These are phyloP conservation scores for Scelioninae gen. 1 DNA, from an alignment of 2,888 invertebrate genomes.

Conservation along the genomic window DNA sequence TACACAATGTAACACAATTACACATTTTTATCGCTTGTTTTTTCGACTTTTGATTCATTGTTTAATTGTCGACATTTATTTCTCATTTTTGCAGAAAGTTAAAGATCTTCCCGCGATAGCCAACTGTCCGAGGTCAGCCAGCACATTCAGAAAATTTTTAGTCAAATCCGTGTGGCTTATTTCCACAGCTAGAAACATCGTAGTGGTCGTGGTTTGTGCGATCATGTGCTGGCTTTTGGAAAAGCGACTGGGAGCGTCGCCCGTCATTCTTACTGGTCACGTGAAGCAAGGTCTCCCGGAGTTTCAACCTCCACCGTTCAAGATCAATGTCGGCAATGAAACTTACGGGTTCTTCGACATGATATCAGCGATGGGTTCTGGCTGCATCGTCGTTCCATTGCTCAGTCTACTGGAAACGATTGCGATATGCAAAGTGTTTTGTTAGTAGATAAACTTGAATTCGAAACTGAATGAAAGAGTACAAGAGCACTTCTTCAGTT, in stretches of 20 bases:
- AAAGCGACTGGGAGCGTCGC: conserved; percentile 85
- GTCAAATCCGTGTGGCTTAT: conserved; percentile 89
- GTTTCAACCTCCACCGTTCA: conserved; percentile 88
- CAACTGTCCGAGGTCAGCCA: conserved; percentile 84
- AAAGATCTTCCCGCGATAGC: conserved; percentile 87
- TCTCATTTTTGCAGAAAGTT: conserved; percentile 86
- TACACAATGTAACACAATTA: background rate
- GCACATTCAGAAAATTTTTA: conserved; percentile 83
- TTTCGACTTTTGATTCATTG: background rate
- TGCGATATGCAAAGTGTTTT: conserved; percentile 90
- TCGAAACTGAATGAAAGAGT: background rate
- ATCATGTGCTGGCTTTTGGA: conserved; percentile 88
- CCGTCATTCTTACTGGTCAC: conserved; percentile 89
- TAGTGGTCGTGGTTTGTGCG: conserved; percentile 89
- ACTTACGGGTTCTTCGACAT: conserved; percentile 86
- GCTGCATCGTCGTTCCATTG: conserved; percentile 88
- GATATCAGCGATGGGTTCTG: conserved; percentile 87
- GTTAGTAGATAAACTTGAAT: conserved; percentile 82
- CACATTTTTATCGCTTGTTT: background rate
- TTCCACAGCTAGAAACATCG: conserved; percentile 90
- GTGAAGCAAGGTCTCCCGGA: conserved; percentile 90
- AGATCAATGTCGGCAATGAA: conserved; percentile 86
- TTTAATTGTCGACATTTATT: background rate
- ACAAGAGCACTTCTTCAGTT: background rate
- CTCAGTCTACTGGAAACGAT: conserved; percentile 89